These are phyloP conservation scores for Oncorhynchus kisutch DNA, from an alignment of 2,113 vertebrate genomes.

Conservation along the genomic window DNA sequence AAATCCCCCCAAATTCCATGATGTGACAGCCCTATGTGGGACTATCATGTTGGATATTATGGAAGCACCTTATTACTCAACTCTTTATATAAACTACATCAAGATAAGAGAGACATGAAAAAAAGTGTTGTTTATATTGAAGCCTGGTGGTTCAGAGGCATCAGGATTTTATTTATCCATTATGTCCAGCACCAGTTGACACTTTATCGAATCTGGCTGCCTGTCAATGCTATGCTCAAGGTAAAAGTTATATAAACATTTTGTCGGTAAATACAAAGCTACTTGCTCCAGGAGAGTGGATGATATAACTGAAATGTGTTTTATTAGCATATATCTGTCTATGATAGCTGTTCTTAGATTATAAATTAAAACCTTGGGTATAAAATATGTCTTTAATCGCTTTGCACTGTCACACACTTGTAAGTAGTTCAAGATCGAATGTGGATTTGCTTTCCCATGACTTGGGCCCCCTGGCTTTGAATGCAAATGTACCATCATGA, in stretches of 20 bases:
- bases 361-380: not conserved
- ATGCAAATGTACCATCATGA: slow-evolving; percentile 40
- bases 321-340: slow-evolving; percentile 56
- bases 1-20: too few relatives aligned
- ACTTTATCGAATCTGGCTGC: not conserved
- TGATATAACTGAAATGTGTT: slow-evolving; percentile 37
- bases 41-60: too few relatives aligned
- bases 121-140: too few relatives aligned
- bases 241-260: slow-evolving; percentile 50
- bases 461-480: slow-evolving; percentile 14
- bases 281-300: slow-evolving; percentile 21
- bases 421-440: not conserved
- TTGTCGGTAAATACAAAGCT: slow-evolving; percentile 12
- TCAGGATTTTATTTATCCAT: too few relatives aligned
- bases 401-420: not conserved
- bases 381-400: not conserved
- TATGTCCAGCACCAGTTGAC: not conserved
- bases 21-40: too few relatives aligned
- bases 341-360: not conserved
- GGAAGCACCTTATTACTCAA: too few relatives aligned
- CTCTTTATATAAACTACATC: too few relatives aligned
- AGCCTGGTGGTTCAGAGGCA: too few relatives aligned
- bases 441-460: not conserved
- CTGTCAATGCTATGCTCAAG: slow-evolving; percentile 35
- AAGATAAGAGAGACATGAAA: too few relatives aligned